These are phyloP conservation scores for Drosophila triauraria DNA, from an alignment of 1,140 invertebrate genomes.

Conservation along the genomic window DNA sequence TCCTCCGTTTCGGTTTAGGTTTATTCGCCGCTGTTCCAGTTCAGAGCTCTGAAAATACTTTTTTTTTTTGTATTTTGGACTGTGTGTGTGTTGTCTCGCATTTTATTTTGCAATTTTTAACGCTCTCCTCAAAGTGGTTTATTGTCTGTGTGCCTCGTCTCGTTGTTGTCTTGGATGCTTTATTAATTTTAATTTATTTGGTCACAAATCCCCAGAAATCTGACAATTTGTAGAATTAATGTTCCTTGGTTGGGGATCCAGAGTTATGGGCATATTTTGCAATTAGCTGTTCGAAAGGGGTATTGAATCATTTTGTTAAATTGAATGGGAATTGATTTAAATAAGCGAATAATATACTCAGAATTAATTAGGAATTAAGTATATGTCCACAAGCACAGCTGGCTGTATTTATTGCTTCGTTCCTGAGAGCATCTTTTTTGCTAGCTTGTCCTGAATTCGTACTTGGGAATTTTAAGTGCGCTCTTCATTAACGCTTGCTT, in stretches of 20 bases:
- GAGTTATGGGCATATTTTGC: constrained; percentile 1
- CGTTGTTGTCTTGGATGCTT: constrained; percentile 26
- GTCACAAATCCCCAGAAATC: constrained; percentile 23
- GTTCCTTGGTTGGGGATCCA: not conserved
- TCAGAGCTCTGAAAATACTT: constrained; percentile 48
- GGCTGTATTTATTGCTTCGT: too few species aligned
- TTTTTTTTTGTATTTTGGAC: constrained; percentile 17
- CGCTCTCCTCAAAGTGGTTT: constrained; percentile 44
- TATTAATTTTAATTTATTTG: constrained; percentile 62
- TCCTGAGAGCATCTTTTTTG: too few species aligned
- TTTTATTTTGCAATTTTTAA: constrained; percentile 59
- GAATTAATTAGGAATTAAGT: not conserved
- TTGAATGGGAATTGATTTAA: constrained; percentile 1
- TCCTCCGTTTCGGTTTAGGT: constrained; percentile 12
- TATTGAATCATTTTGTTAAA: constrained; percentile 2
- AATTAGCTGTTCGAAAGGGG: not conserved
- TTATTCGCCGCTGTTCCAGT: constrained; percentile 58
- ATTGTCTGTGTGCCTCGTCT: constrained; percentile 22
- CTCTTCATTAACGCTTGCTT: not conserved
- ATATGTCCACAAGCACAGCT: too few species aligned
- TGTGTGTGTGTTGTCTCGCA: constrained; percentile 31
- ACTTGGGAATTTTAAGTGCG: not conserved
- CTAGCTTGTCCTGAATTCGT: not conserved
- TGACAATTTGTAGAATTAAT: constrained; percentile 47
- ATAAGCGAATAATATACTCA: not conserved